These are phyloP conservation scores for Hippotragus niger DNA, from an alignment of 2,113 vertebrate species.

Conservation along the genomic window DNA sequence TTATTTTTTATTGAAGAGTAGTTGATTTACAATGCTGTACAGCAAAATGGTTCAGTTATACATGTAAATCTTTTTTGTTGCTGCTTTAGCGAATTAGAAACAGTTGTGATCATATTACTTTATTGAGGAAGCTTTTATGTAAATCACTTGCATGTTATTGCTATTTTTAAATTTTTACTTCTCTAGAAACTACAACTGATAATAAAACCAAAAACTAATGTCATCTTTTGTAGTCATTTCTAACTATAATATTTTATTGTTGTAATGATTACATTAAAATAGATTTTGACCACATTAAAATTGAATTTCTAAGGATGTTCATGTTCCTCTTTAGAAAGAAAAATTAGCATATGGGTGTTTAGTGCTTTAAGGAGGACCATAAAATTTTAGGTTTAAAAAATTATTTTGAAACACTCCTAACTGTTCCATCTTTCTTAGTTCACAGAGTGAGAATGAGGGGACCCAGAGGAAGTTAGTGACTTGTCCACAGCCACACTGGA, in stretches of 20 bases:
- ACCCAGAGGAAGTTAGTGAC: rapidly evolving
- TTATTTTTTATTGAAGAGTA: background rate
- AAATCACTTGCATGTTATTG: background rate
- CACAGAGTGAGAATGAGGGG: background rate
- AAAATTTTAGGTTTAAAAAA: background rate
- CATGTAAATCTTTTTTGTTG: background rate
- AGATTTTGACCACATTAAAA: background rate
- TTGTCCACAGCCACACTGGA: background rate
- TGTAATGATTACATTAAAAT: background rate
- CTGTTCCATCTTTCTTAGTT: background rate
- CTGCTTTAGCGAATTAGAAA: background rate
- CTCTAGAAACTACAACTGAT: background rate
- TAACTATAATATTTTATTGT: background rate
- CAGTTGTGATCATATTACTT: background rate
- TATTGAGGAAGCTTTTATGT: background rate
- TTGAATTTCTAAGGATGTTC: background rate
- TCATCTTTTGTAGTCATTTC: background rate
- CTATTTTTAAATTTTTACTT: background rate
- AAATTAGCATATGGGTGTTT: background rate
- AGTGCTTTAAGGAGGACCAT: background rate
- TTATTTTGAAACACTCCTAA: background rate
- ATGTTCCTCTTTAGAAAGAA: background rate
- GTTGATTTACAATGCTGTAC: background rate
- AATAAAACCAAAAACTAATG: background rate
- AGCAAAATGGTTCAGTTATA: background rate